Evolutionary conservation across 2,888 invertebrate genomes (phyloP).

Genomic region (Acholoe squamosa): DNA sequence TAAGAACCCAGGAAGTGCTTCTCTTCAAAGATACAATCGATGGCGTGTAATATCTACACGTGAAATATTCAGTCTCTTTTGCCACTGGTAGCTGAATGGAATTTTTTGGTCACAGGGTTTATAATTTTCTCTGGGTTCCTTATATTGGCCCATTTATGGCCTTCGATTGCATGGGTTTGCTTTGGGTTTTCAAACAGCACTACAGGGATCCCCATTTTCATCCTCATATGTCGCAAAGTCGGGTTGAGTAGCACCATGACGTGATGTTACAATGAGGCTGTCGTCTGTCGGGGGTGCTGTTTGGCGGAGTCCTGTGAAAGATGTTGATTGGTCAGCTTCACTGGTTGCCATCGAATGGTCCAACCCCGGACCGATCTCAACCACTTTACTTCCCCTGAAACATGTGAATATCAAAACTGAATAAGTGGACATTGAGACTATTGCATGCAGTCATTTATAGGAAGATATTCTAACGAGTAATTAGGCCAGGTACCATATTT

Average conservation of each 20-base stretch:
- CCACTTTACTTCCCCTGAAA: slow-evolving; percentile 54
- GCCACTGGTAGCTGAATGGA: no score
- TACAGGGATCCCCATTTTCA: slow-evolving; percentile 64
- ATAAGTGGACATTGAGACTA: background rate
- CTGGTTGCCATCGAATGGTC: background rate
- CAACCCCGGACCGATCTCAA: slow-evolving; percentile 4
- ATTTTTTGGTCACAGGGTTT: no score
- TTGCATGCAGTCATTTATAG: no score
- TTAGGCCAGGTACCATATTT: no score
- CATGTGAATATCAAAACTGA: background rate
- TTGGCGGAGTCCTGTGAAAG: background rate
- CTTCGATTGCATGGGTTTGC: background rate
- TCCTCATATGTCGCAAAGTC: slow-evolving; percentile 57
- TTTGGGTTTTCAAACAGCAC: slow-evolving; percentile 54
- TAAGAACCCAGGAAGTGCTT: no score
- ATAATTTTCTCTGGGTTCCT: no score
- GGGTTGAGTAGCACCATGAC: background rate
- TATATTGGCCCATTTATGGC: no score
- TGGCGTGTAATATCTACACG: no score
- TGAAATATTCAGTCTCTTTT: no score
- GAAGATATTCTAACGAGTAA: no score
- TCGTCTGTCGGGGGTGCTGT: slow-evolving; percentile 31
- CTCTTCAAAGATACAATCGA: no score
- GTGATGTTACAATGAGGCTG: slow-evolving; percentile 40
- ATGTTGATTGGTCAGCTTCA: background rate